Evolutionary conservation across 2,797 vertebrate species (phyloP).

Genomic region (Manis crassicaudata): DNA sequence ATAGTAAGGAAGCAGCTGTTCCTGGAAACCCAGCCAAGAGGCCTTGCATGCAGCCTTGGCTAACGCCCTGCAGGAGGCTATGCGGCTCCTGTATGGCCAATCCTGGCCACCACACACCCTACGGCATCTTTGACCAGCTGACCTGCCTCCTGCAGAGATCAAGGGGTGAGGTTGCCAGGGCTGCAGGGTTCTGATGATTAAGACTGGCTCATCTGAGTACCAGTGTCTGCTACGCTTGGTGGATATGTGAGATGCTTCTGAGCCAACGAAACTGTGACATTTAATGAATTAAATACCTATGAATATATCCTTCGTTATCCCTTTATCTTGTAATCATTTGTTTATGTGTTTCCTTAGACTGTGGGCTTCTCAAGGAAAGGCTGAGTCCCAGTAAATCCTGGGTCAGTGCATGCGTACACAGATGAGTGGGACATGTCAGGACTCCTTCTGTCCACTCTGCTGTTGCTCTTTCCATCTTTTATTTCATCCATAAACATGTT

Average conservation of each 20-base stretch:
- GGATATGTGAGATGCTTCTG: not conserved
- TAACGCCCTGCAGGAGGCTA: not conserved
- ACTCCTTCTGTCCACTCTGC: not conserved
- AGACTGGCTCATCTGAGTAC: not conserved
- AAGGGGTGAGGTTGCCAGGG: no score
- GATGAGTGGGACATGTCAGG: not conserved
- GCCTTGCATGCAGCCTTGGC: not conserved
- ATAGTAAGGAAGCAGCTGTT: not conserved
- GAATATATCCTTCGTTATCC: not conserved
- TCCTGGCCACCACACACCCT: not conserved
- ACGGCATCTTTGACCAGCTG: no score
- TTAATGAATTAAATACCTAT: not conserved
- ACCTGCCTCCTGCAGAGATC: not conserved
- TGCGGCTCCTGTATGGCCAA: not conserved
- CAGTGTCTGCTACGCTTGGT: not conserved
- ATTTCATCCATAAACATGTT: not conserved
- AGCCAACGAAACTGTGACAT: not conserved
- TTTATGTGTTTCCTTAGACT: not conserved
- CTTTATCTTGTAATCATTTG: not conserved
- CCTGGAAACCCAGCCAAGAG: not conserved
- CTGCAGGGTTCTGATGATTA: not conserved
- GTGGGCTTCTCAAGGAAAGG: not conserved
- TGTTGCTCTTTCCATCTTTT: not conserved
- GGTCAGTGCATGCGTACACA: not conserved
- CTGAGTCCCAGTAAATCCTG: not conserved